Percentiles rank a stretch among this genome's conserved stretches.
These are phyloP conservation scores for Microctonus hyperodae DNA, from an alignment of 2,888 invertebrate species.

Conservation along the genomic window DNA sequence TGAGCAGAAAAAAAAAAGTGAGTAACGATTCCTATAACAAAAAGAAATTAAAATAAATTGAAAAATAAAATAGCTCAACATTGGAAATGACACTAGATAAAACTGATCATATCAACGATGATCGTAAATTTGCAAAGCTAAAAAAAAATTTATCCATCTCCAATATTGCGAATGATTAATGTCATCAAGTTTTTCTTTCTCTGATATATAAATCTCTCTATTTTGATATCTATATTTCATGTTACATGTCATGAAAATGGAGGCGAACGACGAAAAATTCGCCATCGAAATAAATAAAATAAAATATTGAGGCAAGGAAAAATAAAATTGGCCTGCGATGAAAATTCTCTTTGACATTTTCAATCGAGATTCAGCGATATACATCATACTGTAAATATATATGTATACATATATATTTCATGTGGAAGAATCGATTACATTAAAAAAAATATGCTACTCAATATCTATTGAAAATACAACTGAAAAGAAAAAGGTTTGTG, in stretches of 20 bases:
- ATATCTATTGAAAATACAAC: too few relatives aligned
- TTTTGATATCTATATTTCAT: not conserved
- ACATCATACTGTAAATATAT: not conserved
- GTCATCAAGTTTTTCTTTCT: not conserved
- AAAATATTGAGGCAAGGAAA: not conserved
- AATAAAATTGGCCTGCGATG: not conserved
- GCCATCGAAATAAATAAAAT: too few relatives aligned
- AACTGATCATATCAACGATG: not conserved
- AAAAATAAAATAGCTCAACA: not conserved
- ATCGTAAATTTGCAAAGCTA: not conserved
- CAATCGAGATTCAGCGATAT: not conserved
- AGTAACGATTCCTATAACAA: not conserved
- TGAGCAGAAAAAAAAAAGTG: not conserved
- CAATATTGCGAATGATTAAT: slow-evolving; percentile 2
- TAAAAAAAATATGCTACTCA: too few relatives aligned
- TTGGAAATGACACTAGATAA: not conserved
- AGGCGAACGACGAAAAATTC: too few relatives aligned
- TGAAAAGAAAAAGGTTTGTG: slow-evolving; percentile 10
- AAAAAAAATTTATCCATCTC: not conserved
- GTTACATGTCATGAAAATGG: not conserved
- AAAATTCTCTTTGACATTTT: not conserved
- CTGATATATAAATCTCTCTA: not conserved
- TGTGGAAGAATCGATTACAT: too few relatives aligned
- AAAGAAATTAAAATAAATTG: not conserved
- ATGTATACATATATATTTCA: not conserved